Evolutionary conservation across 2,113 vertebrate species (phyloP).

Genomic region (Bungarus multicinctus): DNA sequence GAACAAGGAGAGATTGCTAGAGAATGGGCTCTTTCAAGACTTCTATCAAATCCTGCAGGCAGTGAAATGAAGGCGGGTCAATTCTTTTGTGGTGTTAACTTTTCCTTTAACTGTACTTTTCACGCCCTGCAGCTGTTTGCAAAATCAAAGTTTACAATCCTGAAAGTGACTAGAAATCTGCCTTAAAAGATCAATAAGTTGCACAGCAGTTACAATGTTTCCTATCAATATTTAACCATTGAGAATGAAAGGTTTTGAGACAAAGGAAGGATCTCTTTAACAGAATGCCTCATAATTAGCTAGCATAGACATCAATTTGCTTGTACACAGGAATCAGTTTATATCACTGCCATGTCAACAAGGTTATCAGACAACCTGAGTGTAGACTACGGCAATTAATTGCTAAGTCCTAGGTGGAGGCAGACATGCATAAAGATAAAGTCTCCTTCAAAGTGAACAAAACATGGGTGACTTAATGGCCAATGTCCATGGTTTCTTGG

Average conservation of each 20-base stretch:
- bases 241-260: neutral
- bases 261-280: neutral
- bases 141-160: neutral
- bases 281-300: neutral
- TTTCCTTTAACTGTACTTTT: neutral
- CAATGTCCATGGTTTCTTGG: neutral
- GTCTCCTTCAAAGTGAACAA: neutral
- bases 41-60: constrained; percentile 4
- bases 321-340: neutral
- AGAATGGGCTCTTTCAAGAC: constrained; percentile 31
- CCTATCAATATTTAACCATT: neutral
- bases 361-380: neutral
- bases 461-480: neutral
- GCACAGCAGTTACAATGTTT: neutral
- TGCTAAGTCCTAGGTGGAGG: neutral
- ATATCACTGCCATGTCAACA: neutral
- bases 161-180: neutral
- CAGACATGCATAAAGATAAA: neutral
- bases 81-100: constrained; percentile 3
- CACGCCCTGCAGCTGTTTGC: constrained; percentile 7
- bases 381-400: neutral
- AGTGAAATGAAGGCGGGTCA: neutral
- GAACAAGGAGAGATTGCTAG: neutral
- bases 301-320: neutral
- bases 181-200: neutral